Evolutionary conservation across 2,797 vertebrate genomes (phyloP).

Genomic region (Esox lucius): DNA sequence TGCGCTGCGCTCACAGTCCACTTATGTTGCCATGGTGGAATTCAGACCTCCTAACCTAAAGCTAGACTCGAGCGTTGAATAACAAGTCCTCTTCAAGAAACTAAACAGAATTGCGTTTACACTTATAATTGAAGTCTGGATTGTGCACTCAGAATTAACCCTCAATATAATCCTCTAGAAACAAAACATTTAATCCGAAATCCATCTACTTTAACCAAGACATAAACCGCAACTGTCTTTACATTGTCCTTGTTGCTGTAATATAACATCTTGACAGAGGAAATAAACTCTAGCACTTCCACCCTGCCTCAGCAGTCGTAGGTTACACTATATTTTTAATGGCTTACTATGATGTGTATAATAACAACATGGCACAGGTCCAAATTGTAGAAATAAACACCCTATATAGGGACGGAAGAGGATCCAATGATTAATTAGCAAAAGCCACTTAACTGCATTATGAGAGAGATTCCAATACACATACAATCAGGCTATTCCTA

Average conservation of each 20-base stretch:
- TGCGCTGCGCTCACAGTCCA: constrained; percentile 26
- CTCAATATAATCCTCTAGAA: neutral
- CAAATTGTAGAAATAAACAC: constrained; percentile 32
- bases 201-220: constrained; percentile 22
- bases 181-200: neutral
- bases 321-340: constrained; percentile 34
- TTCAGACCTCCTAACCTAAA: constrained; percentile 36
- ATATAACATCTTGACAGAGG: constrained; percentile 29
- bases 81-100: constrained; percentile 60
- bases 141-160: neutral
- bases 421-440: neutral
- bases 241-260: constrained; percentile 33
- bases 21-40: constrained; percentile 45
- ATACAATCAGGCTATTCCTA: neutral
- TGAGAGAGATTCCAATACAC: neutral
- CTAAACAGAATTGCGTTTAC: constrained; percentile 36
- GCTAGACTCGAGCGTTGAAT: constrained; percentile 58
- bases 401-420: constrained; percentile 17
- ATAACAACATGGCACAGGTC: constrained; percentile 30
- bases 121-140: constrained; percentile 40
- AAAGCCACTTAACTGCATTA: neutral
- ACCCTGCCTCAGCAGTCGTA: constrained; percentile 29
- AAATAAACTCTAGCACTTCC: constrained; percentile 30
- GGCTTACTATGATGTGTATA: constrained; percentile 30
- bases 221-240: constrained; percentile 34